Base-by-base conservation (phyloP, 2,888 invertebrate genomes). In the Pegoplata infirma region DNA sequence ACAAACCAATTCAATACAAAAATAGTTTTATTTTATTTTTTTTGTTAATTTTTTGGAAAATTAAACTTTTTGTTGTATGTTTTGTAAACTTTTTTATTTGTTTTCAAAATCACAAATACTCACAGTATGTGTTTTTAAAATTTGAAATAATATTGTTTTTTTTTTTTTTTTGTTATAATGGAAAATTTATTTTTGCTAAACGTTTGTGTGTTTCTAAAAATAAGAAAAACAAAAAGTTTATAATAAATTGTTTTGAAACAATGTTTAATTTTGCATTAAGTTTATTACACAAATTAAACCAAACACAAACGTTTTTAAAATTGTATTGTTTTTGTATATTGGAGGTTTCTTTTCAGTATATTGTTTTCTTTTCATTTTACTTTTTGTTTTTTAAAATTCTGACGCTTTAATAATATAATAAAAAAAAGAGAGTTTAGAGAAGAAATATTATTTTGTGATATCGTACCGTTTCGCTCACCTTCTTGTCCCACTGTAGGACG, bases 401-500 rank as follows among this genome's bases (percentile, higher is more conserved):
- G 86, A 85, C 85, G 86, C 85, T 87, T 89, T 88, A 87, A 88
- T 89, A 88, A 75, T 75, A 64, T 51, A 68, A 66, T 72, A 75
- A 74, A 79, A 40, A 32, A 79, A 87, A 90, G 90, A 91, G 91
- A 91, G 91, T 90, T 90, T 91, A 90, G 89, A 89, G 89, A 89
- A 90, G 90, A 89, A 87, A 87, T 86, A 84, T 85, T 85, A 84
- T 84, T 88, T 88, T 91, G 88, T 89, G 88, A 92, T 93, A 94
- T 94, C 96, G 94, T 96, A 96, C 96, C 96, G 95, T 94, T 92
- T 95, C 95, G 94, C 95, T 95, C 95, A 97, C 97, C 96, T 97
- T 97, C 95, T 98, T 98, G 94, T 97, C 96, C 98, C 98, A 98
- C 93, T 97, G 97, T 91, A 98, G 94, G 92, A 98, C 97, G 92